Evolutionary conservation across 2,797 vertebrate species (phyloP).

Genomic region (Distichodus sexfasciatus): DNA sequence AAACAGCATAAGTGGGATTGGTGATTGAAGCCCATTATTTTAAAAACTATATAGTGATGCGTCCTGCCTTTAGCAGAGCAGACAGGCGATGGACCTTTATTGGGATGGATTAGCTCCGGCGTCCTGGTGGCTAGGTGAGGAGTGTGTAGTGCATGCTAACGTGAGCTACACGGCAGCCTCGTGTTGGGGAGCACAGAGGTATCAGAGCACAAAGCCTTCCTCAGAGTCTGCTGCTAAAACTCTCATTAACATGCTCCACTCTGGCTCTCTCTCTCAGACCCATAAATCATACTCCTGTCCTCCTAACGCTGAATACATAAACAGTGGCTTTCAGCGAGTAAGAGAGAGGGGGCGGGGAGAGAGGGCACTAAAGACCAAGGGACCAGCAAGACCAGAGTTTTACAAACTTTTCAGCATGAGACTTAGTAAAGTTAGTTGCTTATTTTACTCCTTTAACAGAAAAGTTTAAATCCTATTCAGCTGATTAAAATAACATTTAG

Average conservation of each 20-base stretch:
- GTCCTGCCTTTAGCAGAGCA: neutral
- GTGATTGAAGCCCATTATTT: too few relatives aligned
- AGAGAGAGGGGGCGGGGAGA: neutral
- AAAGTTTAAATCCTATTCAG: too few relatives aligned
- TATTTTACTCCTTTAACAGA: too few relatives aligned
- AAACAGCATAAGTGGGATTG: too few relatives aligned
- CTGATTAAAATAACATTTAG: too few relatives aligned
- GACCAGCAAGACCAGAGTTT: neutral
- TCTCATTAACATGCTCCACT: constrained; percentile 47
- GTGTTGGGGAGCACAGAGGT: constrained; percentile 2
- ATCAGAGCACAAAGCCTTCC: constrained; percentile 41
- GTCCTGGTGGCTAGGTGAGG: constrained; percentile 1
- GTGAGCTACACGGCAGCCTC: constrained; percentile 20
- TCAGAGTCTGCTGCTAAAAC: constrained; percentile 37
- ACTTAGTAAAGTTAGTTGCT: too few relatives aligned
- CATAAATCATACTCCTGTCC: constrained; percentile 53
- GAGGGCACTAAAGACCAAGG: neutral
- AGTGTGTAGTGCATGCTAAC: constrained; percentile 20
- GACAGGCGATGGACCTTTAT: constrained; percentile 19
- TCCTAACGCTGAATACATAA: constrained; percentile 44
- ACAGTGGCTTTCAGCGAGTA: constrained; percentile 24
- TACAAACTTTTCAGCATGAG: neutral
- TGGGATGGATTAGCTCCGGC: constrained; percentile 8
- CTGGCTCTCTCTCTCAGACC: constrained; percentile 12
- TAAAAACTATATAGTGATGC: neutral